Evolutionary conservation across 2,797 vertebrate genomes (phyloP).

Genomic region (Pangasius krempfi): DNA sequence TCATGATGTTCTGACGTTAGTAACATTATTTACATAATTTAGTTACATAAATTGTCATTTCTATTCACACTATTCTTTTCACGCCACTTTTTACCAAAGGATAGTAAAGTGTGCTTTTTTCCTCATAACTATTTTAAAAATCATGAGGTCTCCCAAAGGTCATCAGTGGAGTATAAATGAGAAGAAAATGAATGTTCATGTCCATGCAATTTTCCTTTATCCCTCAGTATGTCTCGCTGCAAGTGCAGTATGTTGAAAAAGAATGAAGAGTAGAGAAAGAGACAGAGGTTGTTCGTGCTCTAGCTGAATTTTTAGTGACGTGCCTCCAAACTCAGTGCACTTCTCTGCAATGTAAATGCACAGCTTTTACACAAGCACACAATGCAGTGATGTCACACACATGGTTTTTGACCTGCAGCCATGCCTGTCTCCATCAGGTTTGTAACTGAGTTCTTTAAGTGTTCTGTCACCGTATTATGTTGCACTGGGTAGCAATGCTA

Average conservation of each 20-base stretch:
- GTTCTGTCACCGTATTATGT: neutral
- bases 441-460: neutral
- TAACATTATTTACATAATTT: neutral
- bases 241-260: neutral
- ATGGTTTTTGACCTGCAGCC: neutral
- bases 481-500: neutral
- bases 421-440: neutral
- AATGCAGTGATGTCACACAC: neutral
- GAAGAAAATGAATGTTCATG: neutral
- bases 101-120: neutral
- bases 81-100: neutral
- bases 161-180: neutral
- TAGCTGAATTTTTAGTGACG: neutral
- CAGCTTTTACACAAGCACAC: neutral
- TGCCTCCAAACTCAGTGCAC: neutral
- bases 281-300: neutral
- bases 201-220: neutral
- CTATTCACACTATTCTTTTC: neutral
- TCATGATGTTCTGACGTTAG: neutral
- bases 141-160: neutral
- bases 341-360: neutral
- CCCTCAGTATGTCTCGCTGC: neutral
- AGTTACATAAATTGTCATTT: neutral
- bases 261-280: neutral
- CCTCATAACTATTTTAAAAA: neutral